Percentiles rank a stretch among this genome's conserved stretches.
phyloP scores from a whole-genome alignment of 2,888 invertebrate species.

The Monoplex corrugatus region DNA sequence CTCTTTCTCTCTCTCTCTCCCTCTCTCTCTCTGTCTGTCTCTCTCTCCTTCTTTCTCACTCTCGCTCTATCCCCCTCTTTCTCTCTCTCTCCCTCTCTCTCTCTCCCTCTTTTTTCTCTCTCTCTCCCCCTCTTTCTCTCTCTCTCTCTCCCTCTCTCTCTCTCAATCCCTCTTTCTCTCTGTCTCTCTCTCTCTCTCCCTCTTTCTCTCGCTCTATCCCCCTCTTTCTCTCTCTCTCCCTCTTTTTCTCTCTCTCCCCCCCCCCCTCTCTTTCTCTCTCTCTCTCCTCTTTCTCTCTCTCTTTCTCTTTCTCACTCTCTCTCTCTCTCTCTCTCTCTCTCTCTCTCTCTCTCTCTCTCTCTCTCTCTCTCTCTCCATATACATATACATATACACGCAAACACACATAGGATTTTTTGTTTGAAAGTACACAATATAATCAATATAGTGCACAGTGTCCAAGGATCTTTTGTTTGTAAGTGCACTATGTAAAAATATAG shows the following conservation, averaged over 20 bases:
- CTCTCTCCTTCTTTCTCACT: not conserved
- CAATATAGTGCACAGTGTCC: too few species aligned
- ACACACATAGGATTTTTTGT: too few species aligned
- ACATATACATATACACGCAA: not conserved
- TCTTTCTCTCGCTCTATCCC: not conserved
- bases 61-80: not conserved
- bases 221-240: not conserved
- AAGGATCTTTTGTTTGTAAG: too few species aligned
- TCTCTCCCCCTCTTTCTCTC: not conserved
- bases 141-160: slow-evolving; percentile 12
- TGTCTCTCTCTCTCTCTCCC: not conserved
- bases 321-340: not conserved
- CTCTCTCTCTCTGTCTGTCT: not conserved
- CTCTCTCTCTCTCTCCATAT: not conserved
- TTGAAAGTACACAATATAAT: too few species aligned
- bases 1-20: not conserved
- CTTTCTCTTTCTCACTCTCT: not conserved
- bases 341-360: not conserved
- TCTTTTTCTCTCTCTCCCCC: not conserved
- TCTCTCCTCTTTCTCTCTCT: not conserved
- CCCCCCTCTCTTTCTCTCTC: not conserved
- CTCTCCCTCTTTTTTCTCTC: not conserved
- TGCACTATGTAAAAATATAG: too few species aligned
- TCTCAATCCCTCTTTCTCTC: not conserved
- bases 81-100: not conserved